These are phyloP conservation scores for Callinectes sapidus DNA, from an alignment of 2,888 invertebrate species.

Conservation along the genomic window DNA sequence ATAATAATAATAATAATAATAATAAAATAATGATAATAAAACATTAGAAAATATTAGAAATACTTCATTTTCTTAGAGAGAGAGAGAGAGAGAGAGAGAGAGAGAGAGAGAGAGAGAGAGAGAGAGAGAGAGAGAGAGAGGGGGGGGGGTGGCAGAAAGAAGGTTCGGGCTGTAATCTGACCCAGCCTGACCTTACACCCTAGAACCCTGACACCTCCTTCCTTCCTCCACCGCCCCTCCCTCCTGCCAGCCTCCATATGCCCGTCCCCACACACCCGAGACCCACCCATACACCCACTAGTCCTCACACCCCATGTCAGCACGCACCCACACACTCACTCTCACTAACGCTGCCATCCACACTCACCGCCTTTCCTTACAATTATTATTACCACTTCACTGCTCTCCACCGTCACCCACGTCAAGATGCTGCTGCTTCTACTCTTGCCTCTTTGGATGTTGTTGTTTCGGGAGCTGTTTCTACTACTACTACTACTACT, in stretches of 20 bases:
- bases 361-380: background rate
- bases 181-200: conserved; percentile 24
- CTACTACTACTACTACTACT: background rate
- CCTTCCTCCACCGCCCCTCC: background rate
- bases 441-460: background rate
- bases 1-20: no score
- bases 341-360: background rate
- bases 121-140: background rate
- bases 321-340: background rate
- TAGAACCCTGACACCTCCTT: background rate
- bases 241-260: background rate
- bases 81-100: conserved; percentile 13
- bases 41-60: no score
- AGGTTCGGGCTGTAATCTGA: background rate
- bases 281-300: background rate
- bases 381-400: background rate
- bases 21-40: no score
- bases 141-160: background rate
- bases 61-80: background rate
- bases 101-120: background rate
- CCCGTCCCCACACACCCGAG: background rate
- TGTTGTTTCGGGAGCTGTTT: background rate
- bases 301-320: background rate
- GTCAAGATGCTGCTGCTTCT: background rate
- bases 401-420: background rate